phyloP scores from a whole-genome alignment of 2,888 invertebrate genomes.

The Andrena bucephala region DNA sequence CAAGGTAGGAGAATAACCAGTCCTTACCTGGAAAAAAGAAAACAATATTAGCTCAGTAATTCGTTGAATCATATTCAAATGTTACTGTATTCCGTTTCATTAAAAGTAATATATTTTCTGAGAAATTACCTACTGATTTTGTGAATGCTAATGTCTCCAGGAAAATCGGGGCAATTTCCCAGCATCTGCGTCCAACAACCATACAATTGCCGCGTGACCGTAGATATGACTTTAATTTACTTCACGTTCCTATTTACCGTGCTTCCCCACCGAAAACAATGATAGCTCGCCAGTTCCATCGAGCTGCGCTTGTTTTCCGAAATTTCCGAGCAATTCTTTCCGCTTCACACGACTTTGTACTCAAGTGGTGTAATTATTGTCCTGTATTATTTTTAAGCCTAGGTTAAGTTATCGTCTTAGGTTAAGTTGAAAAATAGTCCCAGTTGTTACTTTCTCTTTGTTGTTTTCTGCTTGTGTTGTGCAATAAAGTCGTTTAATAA shows the following conservation, averaged over 20 bases:
- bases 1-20: not conserved
- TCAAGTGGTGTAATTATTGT: not conserved
- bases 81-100: not conserved
- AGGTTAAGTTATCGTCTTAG: too few species aligned
- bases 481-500: too few species aligned
- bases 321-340: conserved; percentile 19
- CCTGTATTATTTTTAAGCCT: too few species aligned
- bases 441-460: too few species aligned
- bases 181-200: conserved; percentile 20
- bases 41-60: not conserved
- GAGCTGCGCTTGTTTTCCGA: conserved; percentile 19
- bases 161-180: not conserved
- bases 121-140: too few species aligned
- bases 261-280: conserved; percentile 30
- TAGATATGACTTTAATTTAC: not conserved
- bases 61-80: not conserved
- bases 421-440: too few species aligned
- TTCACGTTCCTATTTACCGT: conserved; percentile 10
- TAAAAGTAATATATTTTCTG: not conserved
- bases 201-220: conserved; percentile 5
- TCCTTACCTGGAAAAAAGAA: conserved; percentile 5
- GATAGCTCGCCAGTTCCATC: conserved; percentile 31
- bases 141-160: not conserved
- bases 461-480: too few species aligned
- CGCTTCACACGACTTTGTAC: not conserved